A percentile compares a stretch with the other conserved stretches of the same genome.
These are phyloP conservation scores for Sacculina carcini DNA, from an alignment of 2,888 invertebrate species.

Conservation along the genomic window DNA sequence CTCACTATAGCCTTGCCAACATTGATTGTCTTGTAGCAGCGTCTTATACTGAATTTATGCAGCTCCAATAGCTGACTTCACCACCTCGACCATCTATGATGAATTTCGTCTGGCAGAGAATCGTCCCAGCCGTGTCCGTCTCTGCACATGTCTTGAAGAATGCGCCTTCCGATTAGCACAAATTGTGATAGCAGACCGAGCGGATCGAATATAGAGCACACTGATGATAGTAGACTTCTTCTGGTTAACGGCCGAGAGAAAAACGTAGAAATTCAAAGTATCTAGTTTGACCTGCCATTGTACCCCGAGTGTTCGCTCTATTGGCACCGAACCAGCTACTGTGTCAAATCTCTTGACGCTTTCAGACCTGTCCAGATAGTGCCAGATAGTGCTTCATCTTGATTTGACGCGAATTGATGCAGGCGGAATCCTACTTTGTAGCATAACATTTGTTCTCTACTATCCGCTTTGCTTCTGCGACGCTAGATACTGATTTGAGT, in stretches of 20 bases:
- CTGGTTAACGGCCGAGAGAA: conserved; percentile 9
- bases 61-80: neutral
- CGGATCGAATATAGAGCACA: conserved; percentile 14
- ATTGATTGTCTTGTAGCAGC: neutral
- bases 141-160: conserved; percentile 16
- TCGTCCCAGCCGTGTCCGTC: conserved; percentile 15
- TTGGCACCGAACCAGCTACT: neutral
- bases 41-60: conserved; percentile 4
- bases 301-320: conserved; percentile 9
- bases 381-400: neutral
- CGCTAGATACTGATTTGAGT: conserved; percentile 10
- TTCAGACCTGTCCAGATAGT: neutral
- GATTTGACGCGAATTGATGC: conserved; percentile 14
- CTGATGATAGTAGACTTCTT: conserved; percentile 9
- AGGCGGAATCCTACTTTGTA: conserved; percentile 11
- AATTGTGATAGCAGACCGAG: conserved; percentile 12
- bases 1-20: neutral
- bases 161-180: conserved; percentile 12
- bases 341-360: neutral
- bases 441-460: conserved; percentile 9
- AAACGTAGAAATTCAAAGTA: conserved; percentile 7
- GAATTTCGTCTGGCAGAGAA: conserved; percentile 8
- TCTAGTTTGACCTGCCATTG: conserved; percentile 9
- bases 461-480: conserved; percentile 7
- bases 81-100: conserved; percentile 1